These are phyloP conservation scores for Microvelia longipes DNA, from an alignment of 1,140 invertebrate genomes.

Conservation along the genomic window DNA sequence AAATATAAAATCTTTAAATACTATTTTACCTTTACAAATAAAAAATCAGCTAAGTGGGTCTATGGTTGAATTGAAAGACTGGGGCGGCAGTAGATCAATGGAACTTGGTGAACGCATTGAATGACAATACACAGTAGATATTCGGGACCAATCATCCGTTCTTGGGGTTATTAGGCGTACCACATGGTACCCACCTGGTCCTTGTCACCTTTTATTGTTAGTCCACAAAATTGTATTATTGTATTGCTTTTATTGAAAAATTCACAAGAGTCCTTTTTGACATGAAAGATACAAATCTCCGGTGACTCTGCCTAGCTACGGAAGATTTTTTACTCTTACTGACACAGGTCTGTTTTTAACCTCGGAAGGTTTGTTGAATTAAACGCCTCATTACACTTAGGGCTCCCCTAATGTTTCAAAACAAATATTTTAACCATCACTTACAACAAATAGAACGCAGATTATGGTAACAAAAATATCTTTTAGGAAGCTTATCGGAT, in stretches of 20 bases:
- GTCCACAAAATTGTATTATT: neutral
- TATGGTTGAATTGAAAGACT: too few species aligned
- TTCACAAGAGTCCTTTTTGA: neutral
- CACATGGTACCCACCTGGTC: neutral
- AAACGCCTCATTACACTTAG: neutral
- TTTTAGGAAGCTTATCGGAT: too few species aligned
- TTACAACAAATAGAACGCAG: too few species aligned
- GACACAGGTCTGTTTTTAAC: too few species aligned
- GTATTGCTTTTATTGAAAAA: neutral
- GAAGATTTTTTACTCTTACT: neutral
- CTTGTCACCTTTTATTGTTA: neutral
- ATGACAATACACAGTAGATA: neutral
- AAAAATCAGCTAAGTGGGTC: too few species aligned
- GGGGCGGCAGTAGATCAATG: neutral
- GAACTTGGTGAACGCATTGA: neutral
- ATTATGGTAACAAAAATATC: too few species aligned
- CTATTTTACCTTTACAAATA: too few species aligned
- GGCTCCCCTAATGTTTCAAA: neutral
- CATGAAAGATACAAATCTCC: neutral
- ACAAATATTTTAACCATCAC: too few species aligned
- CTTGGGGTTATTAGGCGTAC: neutral
- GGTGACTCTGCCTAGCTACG: neutral
- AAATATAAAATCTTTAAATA: too few species aligned
- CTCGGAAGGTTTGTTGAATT: too few species aligned
- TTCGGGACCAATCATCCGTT: neutral